Percentiles rank a stretch among this genome's conserved stretches.
phyloP scores from a whole-genome alignment of 2,797 vertebrate species.

The Gallinago nigripennis region DNA sequence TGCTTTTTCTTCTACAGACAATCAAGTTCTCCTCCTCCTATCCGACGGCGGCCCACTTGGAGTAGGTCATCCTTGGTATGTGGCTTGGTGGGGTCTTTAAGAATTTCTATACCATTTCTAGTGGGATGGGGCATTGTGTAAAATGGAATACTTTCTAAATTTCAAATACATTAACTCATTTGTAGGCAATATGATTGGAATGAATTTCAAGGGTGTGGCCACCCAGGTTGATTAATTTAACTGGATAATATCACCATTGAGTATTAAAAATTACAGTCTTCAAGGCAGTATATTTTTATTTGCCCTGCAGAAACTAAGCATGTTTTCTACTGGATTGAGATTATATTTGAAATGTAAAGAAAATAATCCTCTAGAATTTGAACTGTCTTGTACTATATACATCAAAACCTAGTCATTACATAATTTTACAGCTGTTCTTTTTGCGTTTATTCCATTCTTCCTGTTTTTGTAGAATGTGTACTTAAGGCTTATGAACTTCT shows the following conservation, averaged over 20 bases:
- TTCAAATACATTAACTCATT: background rate
- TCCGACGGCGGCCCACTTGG: slow-evolving; percentile 91
- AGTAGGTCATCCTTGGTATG: slow-evolving; percentile 86
- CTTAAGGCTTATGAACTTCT: background rate
- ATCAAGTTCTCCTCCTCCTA: slow-evolving; percentile 90
- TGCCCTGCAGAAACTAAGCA: background rate
- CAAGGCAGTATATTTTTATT: background rate
- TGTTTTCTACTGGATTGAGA: background rate
- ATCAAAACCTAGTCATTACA: background rate
- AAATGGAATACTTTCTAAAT: background rate
- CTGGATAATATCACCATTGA: background rate
- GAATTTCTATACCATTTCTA: background rate
- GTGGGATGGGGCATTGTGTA: background rate
- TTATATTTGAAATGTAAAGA: background rate
- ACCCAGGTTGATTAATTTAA: background rate
- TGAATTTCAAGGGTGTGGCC: slow-evolving; percentile 18
- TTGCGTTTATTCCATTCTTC: background rate
- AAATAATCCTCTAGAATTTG: background rate
- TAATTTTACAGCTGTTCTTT: background rate
- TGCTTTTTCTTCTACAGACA: slow-evolving; percentile 77
- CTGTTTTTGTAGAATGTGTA: background rate
- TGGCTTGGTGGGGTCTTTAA: slow-evolving; percentile 22
- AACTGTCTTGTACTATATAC: background rate
- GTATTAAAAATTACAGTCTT: slow-evolving; percentile 6
- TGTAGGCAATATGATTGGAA: background rate